phyloP scores from a whole-genome alignment of 2,113 vertebrate genomes.

The Sylvicapra grimmia region DNA sequence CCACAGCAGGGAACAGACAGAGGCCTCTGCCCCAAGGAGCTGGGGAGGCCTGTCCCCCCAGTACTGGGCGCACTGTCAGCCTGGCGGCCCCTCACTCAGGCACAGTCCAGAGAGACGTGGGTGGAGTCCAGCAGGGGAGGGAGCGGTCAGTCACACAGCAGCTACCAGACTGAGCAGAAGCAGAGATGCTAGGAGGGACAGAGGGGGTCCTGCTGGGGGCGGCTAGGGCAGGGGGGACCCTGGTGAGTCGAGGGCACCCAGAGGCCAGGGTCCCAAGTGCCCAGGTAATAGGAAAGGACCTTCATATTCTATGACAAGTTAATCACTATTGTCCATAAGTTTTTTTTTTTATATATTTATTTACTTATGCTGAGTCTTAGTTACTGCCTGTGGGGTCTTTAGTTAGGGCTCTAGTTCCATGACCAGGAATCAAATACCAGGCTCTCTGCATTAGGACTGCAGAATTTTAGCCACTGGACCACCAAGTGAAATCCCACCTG shows the following conservation, averaged over 20 bases:
- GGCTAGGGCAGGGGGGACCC: neutral
- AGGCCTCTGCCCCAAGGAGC: neutral
- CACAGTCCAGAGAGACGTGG: neutral
- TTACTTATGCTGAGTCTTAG: neutral
- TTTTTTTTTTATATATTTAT: neutral
- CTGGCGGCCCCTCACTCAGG: neutral
- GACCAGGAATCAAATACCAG: neutral
- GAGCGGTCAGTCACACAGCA: neutral
- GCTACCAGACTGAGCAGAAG: neutral
- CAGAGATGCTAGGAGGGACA: neutral
- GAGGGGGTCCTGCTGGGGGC: neutral
- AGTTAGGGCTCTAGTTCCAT: neutral
- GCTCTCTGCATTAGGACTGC: neutral
- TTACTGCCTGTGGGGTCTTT: neutral
- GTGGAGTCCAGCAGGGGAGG: neutral
- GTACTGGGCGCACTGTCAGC: rapidly evolving
- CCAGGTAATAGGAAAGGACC: neutral
- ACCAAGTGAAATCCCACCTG: neutral
- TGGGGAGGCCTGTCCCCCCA: neutral
- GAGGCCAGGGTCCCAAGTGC: neutral
- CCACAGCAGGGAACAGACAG: neutral
- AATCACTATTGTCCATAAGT: neutral
- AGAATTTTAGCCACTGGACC: neutral
- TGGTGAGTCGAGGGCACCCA: neutral
- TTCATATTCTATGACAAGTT: neutral